These are phyloP conservation scores for Carapus acus DNA, from an alignment of 2,797 vertebrate genomes.

Conservation along the genomic window DNA sequence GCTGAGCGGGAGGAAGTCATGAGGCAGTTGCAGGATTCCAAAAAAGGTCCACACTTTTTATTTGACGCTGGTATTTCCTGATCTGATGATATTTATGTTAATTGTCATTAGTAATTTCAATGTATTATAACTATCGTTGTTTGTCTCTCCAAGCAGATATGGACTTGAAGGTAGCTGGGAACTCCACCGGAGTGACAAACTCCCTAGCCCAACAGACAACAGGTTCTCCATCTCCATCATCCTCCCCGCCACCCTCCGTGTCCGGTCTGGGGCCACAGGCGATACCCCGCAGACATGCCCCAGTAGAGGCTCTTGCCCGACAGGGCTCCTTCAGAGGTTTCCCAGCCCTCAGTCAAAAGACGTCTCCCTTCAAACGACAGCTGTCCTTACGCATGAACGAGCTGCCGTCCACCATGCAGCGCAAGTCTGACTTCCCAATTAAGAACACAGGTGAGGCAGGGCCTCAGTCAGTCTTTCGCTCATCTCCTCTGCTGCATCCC, in stretches of 20 bases:
- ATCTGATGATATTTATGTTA: background rate
- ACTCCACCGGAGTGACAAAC: constrained; percentile 52
- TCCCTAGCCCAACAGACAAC: constrained; percentile 37
- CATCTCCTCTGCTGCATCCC: too few species aligned
- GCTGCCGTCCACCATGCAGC: constrained; percentile 92
- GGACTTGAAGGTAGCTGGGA: constrained; percentile 70
- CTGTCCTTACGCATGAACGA: constrained; percentile 93
- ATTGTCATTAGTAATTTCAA: too few species aligned
- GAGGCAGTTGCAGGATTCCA: constrained; percentile 92
- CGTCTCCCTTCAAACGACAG: constrained; percentile 96
- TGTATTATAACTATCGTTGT: background rate
- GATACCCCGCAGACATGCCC: constrained; percentile 91
- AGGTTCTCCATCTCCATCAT: constrained; percentile 77
- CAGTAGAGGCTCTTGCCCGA: constrained; percentile 88
- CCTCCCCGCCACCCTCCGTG: constrained; percentile 79
- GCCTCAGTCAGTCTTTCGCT: too few species aligned
- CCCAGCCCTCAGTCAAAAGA: constrained; percentile 94
- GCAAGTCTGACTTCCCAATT: constrained; percentile 94
- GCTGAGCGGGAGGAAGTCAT: constrained; percentile 95
- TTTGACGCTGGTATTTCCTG: background rate
- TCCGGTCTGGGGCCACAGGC: constrained; percentile 75
- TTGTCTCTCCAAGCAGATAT: constrained; percentile 66
- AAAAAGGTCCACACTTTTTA: constrained; percentile 74
- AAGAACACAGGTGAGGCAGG: constrained; percentile 82
- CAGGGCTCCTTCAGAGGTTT: constrained; percentile 97